phyloP scores from a whole-genome alignment of 2,113 vertebrate genomes.

The Ceyx cyanopectus region DNA sequence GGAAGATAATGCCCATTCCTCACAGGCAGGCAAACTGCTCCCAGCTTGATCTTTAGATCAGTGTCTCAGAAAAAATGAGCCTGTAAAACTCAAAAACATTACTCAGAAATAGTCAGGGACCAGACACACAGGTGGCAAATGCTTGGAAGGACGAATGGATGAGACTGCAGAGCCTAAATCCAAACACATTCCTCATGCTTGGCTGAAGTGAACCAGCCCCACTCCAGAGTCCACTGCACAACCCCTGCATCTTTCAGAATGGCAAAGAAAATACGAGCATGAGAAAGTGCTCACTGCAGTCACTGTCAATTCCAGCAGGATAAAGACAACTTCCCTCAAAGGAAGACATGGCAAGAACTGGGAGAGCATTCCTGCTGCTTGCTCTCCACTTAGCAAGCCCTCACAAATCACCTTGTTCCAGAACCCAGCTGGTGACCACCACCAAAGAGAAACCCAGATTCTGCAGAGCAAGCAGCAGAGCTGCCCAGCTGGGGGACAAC shows the following conservation, averaged over 20 bases:
- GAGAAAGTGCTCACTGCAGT: not conserved
- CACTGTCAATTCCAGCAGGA: not conserved
- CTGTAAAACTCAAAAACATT: not conserved
- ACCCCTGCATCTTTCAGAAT: not conserved
- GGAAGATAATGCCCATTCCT: not conserved
- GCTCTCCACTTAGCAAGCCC: not conserved
- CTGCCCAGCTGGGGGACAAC: not conserved
- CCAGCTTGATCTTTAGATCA: not conserved
- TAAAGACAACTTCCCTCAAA: not conserved
- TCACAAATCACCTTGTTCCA: not conserved
- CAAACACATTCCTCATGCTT: not conserved
- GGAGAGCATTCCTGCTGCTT: not conserved
- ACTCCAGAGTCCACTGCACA: rapidly evolving
- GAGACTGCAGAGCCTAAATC: not conserved
- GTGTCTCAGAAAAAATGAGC: not conserved
- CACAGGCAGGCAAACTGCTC: not conserved
- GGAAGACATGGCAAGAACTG: not conserved
- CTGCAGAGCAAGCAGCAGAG: not conserved
- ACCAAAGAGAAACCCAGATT: not conserved
- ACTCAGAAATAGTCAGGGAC: not conserved
- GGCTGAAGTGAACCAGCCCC: not conserved
- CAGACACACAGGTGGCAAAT: not conserved
- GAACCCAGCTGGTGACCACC: not conserved
- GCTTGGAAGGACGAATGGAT: not conserved
- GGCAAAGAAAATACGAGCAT: not conserved